These are phyloP conservation scores for Ammodytes marinus DNA, from an alignment of 2,113 vertebrate genomes.

Conservation along the genomic window DNA sequence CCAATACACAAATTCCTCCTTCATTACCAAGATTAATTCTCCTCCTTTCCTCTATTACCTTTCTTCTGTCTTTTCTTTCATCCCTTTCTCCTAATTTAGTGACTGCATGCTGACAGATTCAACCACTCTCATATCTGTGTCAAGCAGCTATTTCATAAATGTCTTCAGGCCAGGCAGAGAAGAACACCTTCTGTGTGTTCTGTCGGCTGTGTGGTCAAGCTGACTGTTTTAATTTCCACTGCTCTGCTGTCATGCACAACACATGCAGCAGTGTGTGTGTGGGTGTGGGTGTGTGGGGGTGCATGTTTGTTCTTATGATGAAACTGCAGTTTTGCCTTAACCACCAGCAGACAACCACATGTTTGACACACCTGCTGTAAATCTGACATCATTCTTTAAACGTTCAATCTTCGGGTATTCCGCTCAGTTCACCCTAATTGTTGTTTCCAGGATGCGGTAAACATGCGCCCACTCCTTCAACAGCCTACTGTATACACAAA, in stretches of 20 bases:
- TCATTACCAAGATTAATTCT: neutral
- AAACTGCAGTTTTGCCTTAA: conserved; percentile 19
- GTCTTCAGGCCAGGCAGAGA: conserved; percentile 36
- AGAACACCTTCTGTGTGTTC: conserved; percentile 43
- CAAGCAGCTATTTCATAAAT: conserved; percentile 70
- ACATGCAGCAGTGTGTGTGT: neutral
- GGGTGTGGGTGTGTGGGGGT: neutral
- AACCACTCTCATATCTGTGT: conserved; percentile 58
- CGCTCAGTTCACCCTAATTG: neutral
- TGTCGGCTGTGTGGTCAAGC: conserved; percentile 60
- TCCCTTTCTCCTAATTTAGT: conserved; percentile 27
- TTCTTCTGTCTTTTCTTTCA: conserved; percentile 45
- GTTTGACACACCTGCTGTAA: conserved; percentile 54
- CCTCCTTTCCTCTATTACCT: neutral
- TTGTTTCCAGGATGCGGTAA: conserved; percentile 42
- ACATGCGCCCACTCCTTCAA: conserved; percentile 48
- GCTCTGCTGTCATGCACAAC: conserved; percentile 24
- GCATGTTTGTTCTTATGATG: conserved; percentile 19
- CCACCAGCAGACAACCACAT: conserved; percentile 13
- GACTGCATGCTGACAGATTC: conserved; percentile 58
- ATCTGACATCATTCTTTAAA: conserved; percentile 33
- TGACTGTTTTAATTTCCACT: conserved; percentile 59
- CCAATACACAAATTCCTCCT: conserved; percentile 7
- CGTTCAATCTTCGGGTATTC: conserved; percentile 24
- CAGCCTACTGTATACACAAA: conserved; percentile 31